Conservation (phyloP, 2,888 invertebrate genomes). For the Hartigia nigra region DNA sequence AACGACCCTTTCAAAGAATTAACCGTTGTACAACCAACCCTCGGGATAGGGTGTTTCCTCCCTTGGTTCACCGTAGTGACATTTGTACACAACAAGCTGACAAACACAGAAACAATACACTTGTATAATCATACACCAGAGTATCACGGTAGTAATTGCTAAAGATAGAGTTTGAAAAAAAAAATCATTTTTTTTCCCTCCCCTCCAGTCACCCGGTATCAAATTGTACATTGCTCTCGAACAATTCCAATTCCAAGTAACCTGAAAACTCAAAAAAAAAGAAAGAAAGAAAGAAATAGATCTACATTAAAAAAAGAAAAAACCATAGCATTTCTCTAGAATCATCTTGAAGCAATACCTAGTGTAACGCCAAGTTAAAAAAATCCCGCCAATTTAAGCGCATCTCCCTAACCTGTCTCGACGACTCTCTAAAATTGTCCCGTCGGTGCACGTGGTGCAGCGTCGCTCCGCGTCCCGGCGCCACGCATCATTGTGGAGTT, state of each 20-base stretch:
- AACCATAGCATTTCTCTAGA: neutral
- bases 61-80: neutral
- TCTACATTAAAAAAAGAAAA: no score
- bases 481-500: neutral
- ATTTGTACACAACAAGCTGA: neutral
- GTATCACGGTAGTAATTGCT: neutral
- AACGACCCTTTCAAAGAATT: neutral
- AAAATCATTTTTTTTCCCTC: neutral
- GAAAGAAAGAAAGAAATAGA: no score
- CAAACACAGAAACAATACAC: neutral
- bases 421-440: neutral
- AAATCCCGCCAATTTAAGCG: neutral
- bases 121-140: neutral
- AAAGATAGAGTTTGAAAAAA: neutral
- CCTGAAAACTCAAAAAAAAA: neutral
- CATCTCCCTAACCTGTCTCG: neutral
- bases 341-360: neutral
- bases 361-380: neutral
- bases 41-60: neutral
- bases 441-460: neutral
- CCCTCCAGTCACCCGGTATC: neutral
- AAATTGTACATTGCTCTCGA: neutral
- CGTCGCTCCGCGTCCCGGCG: neutral
- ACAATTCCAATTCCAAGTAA: neutral
- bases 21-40: neutral